Evolutionary conservation across 2,113 vertebrate genomes (phyloP), one percentile per base, ranked within the genome.

Genomic region (Oxyruncus cristatus): DNA sequence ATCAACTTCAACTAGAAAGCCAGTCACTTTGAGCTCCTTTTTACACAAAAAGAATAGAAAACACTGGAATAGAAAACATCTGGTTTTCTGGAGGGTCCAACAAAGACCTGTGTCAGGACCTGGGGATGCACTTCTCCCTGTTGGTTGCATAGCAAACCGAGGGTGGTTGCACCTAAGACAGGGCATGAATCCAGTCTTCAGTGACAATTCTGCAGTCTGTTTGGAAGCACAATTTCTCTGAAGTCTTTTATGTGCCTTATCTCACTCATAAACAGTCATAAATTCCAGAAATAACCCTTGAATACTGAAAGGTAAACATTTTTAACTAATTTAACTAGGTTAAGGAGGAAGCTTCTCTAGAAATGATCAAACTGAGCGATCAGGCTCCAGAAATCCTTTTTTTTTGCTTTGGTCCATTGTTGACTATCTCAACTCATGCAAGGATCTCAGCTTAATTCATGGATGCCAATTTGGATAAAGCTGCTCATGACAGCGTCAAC

Each of bases 331-430:
- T 68, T 41, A 41, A 21, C 27, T 41, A 68, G 6, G 9, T 50
- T 52, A 32, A 89, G 50, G 30, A 62, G 2, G 10, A 59, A 6
- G 8, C 2, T 93, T 1, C 20, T 58, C 74, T 63, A 47, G 26
- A 66, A 85, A 22, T 39, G 17, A 22, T 27, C 11, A 32, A 4
- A 56, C 4, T 4, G n/a, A 88, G 46, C 3, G 33, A 14, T 8
- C 0, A 4, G 26, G 3, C 11, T 74, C 12, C 23, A 44, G 21
- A 72, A 53, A 62, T 4, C 11, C 37, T n/a, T 20, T 17, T 27
- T 44, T 23, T 11, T 35, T 53, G 11, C 7, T 62, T 73, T 3
- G 0, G 11, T 50, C 9, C 1, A 0, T 32, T 37, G 33, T 30
- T 90, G 6, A 42, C 39, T 68, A 32, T 16, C 18, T 33, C 50